A percentile compares a stretch with the other conserved stretches of the same genome.
Evolutionary conservation across 2,113 vertebrate species (phyloP).

Genomic region (Clarias macrocephalus): DNA sequence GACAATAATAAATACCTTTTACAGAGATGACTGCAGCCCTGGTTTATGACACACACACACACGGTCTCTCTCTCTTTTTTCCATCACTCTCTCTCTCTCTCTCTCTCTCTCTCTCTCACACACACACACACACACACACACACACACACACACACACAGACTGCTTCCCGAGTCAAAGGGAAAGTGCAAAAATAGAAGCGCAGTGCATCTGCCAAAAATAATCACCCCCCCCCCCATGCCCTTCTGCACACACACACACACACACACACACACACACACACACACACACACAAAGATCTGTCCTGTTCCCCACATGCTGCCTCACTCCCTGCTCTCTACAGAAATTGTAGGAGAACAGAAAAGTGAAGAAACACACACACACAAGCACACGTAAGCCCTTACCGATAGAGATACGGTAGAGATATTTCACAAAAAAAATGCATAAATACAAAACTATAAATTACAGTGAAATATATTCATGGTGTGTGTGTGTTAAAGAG

Average conservation of each 20-base stretch:
- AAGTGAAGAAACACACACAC: neutral
- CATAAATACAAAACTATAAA: no score
- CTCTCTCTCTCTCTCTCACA: neutral
- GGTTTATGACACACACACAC: constrained; percentile 33
- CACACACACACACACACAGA: neutral
- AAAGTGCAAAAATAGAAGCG: constrained; percentile 48
- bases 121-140: no score
- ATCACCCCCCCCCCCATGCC: neutral
- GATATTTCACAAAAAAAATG: no score
- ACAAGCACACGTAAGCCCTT: neutral
- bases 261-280: constrained; percentile 12
- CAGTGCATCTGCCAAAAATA: constrained; percentile 24
- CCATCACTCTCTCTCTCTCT: constrained; percentile 39
- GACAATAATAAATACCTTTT: neutral
- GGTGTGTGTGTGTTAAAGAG: no score
- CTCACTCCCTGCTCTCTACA: neutral
- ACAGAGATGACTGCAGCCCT: neutral
- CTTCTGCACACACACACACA: constrained; percentile 17
- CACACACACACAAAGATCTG: neutral
- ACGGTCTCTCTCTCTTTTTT: constrained; percentile 28
- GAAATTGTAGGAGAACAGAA: no score
- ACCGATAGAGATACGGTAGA: no score
- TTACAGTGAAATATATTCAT: no score
- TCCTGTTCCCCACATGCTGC: neutral
- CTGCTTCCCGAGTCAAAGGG: constrained; percentile 63